Conservation (phyloP, 2,113 vertebrate species). For the Pseudorectes ferrugineus region DNA sequence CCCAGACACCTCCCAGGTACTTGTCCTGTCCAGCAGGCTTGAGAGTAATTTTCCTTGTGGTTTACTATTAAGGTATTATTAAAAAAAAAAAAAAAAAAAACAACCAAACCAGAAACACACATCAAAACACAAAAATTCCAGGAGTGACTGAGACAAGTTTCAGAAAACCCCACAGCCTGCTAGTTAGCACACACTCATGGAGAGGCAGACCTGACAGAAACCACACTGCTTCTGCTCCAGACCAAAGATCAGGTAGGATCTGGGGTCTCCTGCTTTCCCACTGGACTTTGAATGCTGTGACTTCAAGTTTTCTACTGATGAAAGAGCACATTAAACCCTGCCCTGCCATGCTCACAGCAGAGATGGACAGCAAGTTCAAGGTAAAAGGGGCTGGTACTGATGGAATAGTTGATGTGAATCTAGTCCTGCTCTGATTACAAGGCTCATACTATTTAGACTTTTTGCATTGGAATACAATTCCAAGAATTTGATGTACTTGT, state of each 20-base stretch:
- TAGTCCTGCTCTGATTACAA: neutral
- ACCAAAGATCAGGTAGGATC: neutral
- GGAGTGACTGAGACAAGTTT: neutral
- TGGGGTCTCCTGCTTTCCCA: neutral
- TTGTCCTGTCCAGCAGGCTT: neutral
- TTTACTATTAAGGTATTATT: neutral
- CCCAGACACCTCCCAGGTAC: neutral
- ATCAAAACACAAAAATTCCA: neutral
- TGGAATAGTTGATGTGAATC: fast-evolving
- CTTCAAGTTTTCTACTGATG: neutral
- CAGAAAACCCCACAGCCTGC: neutral
- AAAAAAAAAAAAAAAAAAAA: neutral
- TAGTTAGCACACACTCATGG: fast-evolving
- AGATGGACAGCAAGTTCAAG: neutral
- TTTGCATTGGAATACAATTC: neutral
- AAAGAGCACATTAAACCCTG: neutral
- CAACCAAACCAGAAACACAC: neutral
- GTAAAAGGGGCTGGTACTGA: neutral
- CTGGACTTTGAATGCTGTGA: neutral
- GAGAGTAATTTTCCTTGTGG: neutral
- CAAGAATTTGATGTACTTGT: neutral
- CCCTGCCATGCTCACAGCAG: neutral
- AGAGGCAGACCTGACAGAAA: neutral
- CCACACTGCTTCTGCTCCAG: neutral
- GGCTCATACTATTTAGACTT: neutral